Base-by-base conservation (phyloP, 2,888 invertebrate species). In the Microctonus hyperodae region DNA sequence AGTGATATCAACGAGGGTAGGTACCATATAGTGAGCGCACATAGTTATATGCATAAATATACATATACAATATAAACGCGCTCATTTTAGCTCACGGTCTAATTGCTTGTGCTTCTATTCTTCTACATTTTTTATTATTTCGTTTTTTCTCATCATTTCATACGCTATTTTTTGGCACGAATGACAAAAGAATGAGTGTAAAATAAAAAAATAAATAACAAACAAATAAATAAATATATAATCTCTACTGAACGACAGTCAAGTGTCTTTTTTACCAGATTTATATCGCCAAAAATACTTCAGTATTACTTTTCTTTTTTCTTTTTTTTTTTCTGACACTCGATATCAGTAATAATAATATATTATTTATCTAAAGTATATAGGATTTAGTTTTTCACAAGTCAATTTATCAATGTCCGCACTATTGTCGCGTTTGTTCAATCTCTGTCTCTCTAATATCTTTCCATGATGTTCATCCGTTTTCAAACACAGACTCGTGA, bases 391-490 rank as follows among this genome's bases (percentile, higher is more conserved):
- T 16, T n/a, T 33, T 20, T 37, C 28, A 11, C 25, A 0, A 28
- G 11, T 10, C 37, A 51, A 62, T 62, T 37, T 62, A 62, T 62
- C 62, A 62, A 62, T 50, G 51, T 62, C 23, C n/a, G 25, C 16
- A 35, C 23, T 7, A 6, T 16, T 16, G 16, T 7, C 16, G 13
- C 9, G 22, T 9, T 56, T 62, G 44, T 58, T 69, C 65, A 69
- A 57, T 60, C 16, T 44, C 51, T 40, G 56, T 67, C 61, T 65
- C 13, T 16, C 44, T 56, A 16, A n/a, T 44, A 56, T 56, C 68
- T 67, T 70, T 70, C 67, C 68, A 69, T 57, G 67, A 67, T 70
- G 68, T 60, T 67, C 64, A 72, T 69, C 70, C 66, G 64, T 64
- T 68, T 55, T 33, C 55, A 55, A 64, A 64, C 56, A n/a, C 35